Percentiles rank a stretch among this genome's conserved stretches.
phyloP scores from a whole-genome alignment of 1,140 invertebrate species.

The Anadara kagoshimensis region DNA sequence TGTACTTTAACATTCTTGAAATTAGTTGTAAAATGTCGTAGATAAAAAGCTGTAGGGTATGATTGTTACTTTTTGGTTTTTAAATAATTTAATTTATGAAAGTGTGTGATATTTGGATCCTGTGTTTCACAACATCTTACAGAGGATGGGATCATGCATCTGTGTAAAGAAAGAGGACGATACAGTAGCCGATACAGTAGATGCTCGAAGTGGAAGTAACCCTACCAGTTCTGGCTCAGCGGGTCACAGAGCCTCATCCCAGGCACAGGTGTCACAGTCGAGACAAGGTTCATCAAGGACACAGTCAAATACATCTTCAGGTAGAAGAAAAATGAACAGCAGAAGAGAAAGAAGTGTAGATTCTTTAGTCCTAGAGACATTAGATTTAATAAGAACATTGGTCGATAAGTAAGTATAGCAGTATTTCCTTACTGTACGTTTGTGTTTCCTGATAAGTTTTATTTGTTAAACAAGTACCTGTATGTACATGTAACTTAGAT shows the following conservation, averaged over 20 bases:
- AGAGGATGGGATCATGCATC: conserved; percentile 62
- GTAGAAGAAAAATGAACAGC: too few species aligned
- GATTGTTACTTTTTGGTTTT: conserved; percentile 44
- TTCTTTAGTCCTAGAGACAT: conserved; percentile 82
- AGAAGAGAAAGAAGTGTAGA: not conserved
- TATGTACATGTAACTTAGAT: too few species aligned
- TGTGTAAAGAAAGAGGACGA: conserved; percentile 55
- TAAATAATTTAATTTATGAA: not conserved
- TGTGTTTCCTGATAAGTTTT: not conserved
- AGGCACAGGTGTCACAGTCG: not conserved
- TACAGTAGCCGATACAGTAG: too few species aligned
- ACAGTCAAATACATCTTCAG: too few species aligned
- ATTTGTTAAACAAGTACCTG: too few species aligned
- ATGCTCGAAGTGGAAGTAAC: conserved; percentile 23
- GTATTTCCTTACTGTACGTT: not conserved
- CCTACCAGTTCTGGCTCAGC: conserved; percentile 19
- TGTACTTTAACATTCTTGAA: not conserved
- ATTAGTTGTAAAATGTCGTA: not conserved
- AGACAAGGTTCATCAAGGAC: not conserved
- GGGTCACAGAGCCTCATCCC: not conserved
- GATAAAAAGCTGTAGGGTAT: conserved; percentile 18
- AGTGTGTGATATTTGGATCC: not conserved
- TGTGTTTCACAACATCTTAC: not conserved
- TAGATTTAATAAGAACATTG: conserved; percentile 85
- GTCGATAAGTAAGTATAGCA: conserved; percentile 88